These are phyloP conservation scores for Drosophila kuntzei DNA, from an alignment of 2,888 invertebrate genomes.

Conservation along the genomic window DNA sequence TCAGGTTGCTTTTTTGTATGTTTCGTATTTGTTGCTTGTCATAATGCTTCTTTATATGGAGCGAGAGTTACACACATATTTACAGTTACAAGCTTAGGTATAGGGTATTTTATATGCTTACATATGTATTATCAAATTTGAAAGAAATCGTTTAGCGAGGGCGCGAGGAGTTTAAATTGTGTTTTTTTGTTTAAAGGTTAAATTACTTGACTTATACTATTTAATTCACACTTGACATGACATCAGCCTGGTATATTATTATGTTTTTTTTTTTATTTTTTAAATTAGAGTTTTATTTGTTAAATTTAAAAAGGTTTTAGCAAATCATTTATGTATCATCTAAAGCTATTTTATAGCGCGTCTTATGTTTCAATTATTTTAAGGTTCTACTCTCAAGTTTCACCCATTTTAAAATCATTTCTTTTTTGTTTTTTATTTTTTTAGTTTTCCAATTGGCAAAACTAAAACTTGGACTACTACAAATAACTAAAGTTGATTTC, in stretches of 20 bases:
- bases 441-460: constrained; percentile 39
- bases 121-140: constrained; percentile 35
- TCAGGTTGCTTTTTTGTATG: constrained; percentile 72
- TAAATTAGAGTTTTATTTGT: constrained; percentile 15
- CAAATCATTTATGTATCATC: constrained; percentile 50
- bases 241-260: constrained; percentile 36
- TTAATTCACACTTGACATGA: constrained; percentile 52
- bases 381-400: constrained; percentile 31
- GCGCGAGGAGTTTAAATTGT: constrained; percentile 41
- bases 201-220: constrained; percentile 36
- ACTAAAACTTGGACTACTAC: constrained; percentile 58
- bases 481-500: constrained; percentile 40
- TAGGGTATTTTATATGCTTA: constrained; percentile 19
- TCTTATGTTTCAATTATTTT: constrained; percentile 46
- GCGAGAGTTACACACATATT: constrained; percentile 55
- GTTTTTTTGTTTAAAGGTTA: constrained; percentile 21
- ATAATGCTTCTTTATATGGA: constrained; percentile 40
- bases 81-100: constrained; percentile 51
- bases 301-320: constrained; percentile 34
- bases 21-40: constrained; percentile 63
- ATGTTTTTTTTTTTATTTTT: constrained; percentile 6
- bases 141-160: constrained; percentile 50
- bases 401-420: constrained; percentile 49
- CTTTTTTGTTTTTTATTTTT: constrained; percentile 6
- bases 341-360: constrained; percentile 70